Evolutionary conservation across 1,140 invertebrate genomes (phyloP).

Genomic region (Rhyzopertha dominica): DNA sequence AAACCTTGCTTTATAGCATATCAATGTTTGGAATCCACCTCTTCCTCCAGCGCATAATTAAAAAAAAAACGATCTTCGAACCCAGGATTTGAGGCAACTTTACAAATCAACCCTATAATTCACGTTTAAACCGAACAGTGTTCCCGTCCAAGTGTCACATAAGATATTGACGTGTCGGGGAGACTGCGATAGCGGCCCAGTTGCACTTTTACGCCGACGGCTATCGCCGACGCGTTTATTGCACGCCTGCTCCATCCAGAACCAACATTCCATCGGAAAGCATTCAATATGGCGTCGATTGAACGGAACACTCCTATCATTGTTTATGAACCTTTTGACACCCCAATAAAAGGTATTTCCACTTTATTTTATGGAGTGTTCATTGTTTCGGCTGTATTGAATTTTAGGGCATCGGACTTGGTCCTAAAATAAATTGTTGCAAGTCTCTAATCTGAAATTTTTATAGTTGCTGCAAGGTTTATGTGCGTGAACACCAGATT

Average conservation of each 20-base stretch:
- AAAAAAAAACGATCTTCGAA: too few relatives aligned
- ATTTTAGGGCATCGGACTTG: too few relatives aligned
- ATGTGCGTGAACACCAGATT: too few relatives aligned
- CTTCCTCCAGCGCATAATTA: too few relatives aligned
- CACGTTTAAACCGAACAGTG: constrained; percentile 19
- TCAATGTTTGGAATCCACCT: too few relatives aligned
- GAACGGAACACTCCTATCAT: constrained; percentile 28
- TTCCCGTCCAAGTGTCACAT: constrained; percentile 20
- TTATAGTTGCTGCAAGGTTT: too few relatives aligned
- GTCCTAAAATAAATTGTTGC: too few relatives aligned
- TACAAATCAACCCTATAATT: constrained; percentile 20
- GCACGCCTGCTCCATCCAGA: background rate
- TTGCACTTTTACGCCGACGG: background rate
- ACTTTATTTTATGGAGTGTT: constrained; percentile 20
- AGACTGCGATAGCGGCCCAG: constrained; percentile 6
- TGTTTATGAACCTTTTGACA: constrained; percentile 30
- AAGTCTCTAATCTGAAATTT: too few relatives aligned
- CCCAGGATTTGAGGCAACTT: too few relatives aligned
- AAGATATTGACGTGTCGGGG: constrained; percentile 26
- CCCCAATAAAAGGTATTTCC: constrained; percentile 25
- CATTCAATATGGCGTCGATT: constrained; percentile 28
- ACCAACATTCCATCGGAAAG: constrained; percentile 21
- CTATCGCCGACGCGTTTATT: background rate
- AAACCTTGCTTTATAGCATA: too few relatives aligned
- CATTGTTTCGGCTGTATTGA: constrained; percentile 15